Base-by-base conservation (phyloP, 1,140 invertebrate species). In the Scylla paramamosain region DNA sequence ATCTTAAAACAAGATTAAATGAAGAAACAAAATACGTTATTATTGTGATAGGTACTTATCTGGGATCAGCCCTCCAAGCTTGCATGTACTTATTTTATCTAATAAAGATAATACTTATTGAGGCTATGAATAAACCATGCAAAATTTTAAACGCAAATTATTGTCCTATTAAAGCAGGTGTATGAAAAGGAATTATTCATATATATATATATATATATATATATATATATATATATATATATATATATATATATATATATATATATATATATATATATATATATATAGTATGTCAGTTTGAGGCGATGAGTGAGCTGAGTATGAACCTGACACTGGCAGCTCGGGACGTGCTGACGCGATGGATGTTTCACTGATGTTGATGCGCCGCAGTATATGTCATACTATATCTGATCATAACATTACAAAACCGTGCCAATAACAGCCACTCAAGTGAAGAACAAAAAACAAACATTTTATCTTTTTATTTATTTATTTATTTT, bases 171-270 rank as follows among this genome's bases (percentile, higher is more conserved):
- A 39, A 39, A 39, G 6, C 6, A 39, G 6, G 6, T 39, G 1
- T 39, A 39, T n/a, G n/a, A n/a, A n/a, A n/a, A n/a, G n/a, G n/a
- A n/a, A n/a, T n/a, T 88, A 88, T 88, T 2, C 4, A 88, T 29
- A 88, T 28, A 88, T 88, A 88, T 29, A 88, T 88, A 88, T 88
- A 88, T 88, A 88, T 88, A 88, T 88, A 88, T 88, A 88, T 88
- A 88, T 88, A 88, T 88, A 88, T 88, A 88, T 88, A 88, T 88
- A 88, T 88, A 88, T 88, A 88, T 88, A 88, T 88, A 88, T 88
- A 88, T 88, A 88, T 88, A 88, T 88, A 88, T 88, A 88, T 88
- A 88, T 88, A 88, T 88, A 88, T 88, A 88, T 88, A 88, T 88
- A 88, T 88, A 88, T 88, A 39, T 88, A 88, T 88, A 28, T 88